Conservation (phyloP, 2,888 invertebrate genomes). For the Tortricodes alternella region DNA sequence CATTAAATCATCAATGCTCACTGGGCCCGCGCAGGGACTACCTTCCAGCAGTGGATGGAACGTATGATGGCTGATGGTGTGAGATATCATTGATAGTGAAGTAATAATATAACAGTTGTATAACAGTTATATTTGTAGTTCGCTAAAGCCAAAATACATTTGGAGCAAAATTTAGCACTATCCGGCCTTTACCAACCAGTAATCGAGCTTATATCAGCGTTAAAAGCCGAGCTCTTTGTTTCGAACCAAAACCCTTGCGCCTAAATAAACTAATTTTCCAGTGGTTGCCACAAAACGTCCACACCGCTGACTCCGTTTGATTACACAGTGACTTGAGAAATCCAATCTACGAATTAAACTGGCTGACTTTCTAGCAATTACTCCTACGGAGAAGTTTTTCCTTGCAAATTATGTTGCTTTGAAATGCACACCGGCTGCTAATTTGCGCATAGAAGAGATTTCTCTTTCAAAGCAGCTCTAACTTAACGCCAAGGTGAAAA, state of each 20-base stretch:
- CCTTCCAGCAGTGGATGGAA: too few species aligned
- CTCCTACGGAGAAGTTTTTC: slow-evolving; percentile 42
- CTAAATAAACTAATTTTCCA: slow-evolving; percentile 26
- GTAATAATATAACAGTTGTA: too few species aligned
- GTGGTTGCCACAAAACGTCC: slow-evolving; percentile 12
- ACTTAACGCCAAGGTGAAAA: slow-evolving; percentile 10
- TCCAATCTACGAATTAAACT: slow-evolving; percentile 40
- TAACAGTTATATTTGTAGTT: too few species aligned
- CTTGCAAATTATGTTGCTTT: slow-evolving; percentile 41
- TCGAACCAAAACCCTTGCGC: background rate
- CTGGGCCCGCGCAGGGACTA: too few species aligned
- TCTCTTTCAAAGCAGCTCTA: slow-evolving; percentile 20
- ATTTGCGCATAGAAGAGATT: slow-evolving; percentile 18
- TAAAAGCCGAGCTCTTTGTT: background rate
- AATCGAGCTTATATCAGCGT: background rate
- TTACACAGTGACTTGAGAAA: slow-evolving; percentile 36
- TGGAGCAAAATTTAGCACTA: too few species aligned
- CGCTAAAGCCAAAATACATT: too few species aligned
- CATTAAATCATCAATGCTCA: too few species aligned
- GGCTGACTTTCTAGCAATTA: slow-evolving; percentile 47
- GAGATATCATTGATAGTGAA: too few species aligned
- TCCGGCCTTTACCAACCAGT: background rate
- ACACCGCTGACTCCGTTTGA: background rate
- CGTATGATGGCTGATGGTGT: too few species aligned
- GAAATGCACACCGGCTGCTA: slow-evolving; percentile 23